Base-by-base conservation (phyloP, 2,888 invertebrate species). In the Xestia ashworthii region DNA sequence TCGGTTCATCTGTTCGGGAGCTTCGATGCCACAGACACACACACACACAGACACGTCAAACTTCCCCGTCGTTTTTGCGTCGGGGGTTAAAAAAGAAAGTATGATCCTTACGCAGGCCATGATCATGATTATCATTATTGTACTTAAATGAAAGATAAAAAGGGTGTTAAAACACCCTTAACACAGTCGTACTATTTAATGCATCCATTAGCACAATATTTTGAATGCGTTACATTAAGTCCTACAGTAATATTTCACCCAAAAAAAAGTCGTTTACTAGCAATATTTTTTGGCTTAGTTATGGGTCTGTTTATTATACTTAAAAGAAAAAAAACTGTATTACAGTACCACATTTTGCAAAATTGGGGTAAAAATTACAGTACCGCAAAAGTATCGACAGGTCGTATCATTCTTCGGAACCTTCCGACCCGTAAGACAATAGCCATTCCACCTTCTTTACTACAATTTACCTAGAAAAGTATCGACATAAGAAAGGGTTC, bases 401-500 rank as follows among this genome's bases (percentile, higher is more conserved):
- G 58, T 84, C 55, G 76, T 67, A 67, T 76, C 71, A 64, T 70
- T 16, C 64, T 67, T 64, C 41, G 22, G 46, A 58, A 80, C 68
- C 81, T 50, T 65, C 16, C 44, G 71, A 80, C 60, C 85, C 62
- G 22, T 66, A 69, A 76, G 46, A 74, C 60, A 76, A 76, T 76
- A 81, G 53, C 67, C 67, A 60, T 85, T 85, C 53, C 14, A 71
- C 53, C 85, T 71, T 81, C 66, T 60, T 85, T 76, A 68, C 53
- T 76, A 71, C 62, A 85, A 58, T 85, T 81, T 76, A 85, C 76
- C 73, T 81, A 75, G 65, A 84, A 74, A 69, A 84, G 65, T 72
- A 81, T 70, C 55, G 60, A 11, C 68, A 64, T 84, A 71, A 70
- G 76, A 81, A 81, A 71, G 41, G 81, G 76, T 44, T 48, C 41